Evolutionary conservation across 2,888 invertebrate species (phyloP).

Genomic region (Fragum whitleyi): DNA sequence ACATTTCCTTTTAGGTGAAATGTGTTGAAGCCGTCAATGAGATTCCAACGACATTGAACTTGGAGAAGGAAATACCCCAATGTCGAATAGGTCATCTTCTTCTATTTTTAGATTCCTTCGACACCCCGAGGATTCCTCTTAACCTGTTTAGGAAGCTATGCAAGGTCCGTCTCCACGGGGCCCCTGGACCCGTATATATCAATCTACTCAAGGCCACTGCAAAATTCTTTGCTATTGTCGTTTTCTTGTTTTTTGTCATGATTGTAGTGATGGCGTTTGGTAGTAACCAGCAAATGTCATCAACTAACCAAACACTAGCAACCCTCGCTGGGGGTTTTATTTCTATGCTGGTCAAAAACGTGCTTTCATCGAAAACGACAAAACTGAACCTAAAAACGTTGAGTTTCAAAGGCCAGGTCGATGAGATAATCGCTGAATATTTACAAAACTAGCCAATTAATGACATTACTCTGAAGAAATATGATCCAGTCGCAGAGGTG

Average conservation of each 20-base stretch:
- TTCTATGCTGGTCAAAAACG: constrained; percentile 82
- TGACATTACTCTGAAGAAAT: constrained; percentile 78
- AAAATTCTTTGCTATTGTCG: constrained; percentile 81
- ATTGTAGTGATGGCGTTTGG: constrained; percentile 83
- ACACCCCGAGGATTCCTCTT: constrained; percentile 82
- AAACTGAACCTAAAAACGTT: constrained; percentile 83
- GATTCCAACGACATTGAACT: constrained; percentile 72
- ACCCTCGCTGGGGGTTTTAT: constrained; percentile 82
- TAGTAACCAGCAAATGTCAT: constrained; percentile 80
- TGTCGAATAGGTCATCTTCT: constrained; percentile 83
- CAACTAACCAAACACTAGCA: constrained; percentile 82
- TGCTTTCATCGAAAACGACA: constrained; percentile 80
- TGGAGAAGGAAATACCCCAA: constrained; percentile 75
- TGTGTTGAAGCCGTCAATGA: constrained; percentile 77
- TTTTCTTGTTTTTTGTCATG: constrained; percentile 83
- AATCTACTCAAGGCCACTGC: constrained; percentile 80
- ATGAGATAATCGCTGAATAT: constrained; percentile 80
- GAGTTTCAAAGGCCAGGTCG: constrained; percentile 82
- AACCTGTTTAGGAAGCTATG: constrained; percentile 81
- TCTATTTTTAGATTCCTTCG: constrained; percentile 82
- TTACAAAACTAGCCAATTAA: constrained; percentile 82
- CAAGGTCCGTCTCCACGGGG: constrained; percentile 81
- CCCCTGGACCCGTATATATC: constrained; percentile 83
- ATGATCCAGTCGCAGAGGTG: constrained; percentile 68
- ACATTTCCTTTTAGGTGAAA: constrained; percentile 66